These are phyloP conservation scores for Epizoanthus rinbou DNA, from an alignment of 92 coral and sea anemone genomes.

Conservation along the genomic window DNA sequence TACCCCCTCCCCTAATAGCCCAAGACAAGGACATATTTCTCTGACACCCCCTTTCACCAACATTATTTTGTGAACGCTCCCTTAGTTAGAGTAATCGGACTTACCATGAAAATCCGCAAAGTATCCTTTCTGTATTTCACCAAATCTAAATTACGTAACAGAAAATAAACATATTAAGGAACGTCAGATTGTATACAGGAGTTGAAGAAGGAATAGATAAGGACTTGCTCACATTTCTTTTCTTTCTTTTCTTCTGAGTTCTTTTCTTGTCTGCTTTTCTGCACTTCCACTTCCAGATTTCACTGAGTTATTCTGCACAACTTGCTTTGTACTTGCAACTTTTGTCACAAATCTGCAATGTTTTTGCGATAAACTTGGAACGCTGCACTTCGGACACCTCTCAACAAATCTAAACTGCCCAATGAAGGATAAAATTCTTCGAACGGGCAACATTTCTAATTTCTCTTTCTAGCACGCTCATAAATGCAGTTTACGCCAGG, in stretches of 20 bases:
- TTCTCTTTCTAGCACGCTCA: background rate
- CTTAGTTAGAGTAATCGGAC: background rate
- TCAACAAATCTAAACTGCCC: background rate
- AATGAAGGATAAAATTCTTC: background rate
- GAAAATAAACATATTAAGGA: background rate
- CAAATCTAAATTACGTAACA: conserved; percentile 56
- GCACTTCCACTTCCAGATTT: background rate
- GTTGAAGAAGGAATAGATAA: background rate
- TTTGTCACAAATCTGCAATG: background rate
- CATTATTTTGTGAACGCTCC: too few relatives aligned
- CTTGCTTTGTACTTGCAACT: background rate
- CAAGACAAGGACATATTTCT: too few relatives aligned
- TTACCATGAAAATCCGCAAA: conserved; percentile 94
- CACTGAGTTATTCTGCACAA: background rate
- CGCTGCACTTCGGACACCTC: background rate
- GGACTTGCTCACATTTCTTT: conserved; percentile 66
- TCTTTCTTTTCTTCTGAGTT: conserved; percentile 60
- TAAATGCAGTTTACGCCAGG: conserved; percentile 18
- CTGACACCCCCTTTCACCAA: too few relatives aligned
- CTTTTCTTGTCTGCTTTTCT: conserved; percentile 23
- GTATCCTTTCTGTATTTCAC: conserved; percentile 88
- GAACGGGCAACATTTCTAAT: conserved; percentile 1
- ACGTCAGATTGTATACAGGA: background rate
- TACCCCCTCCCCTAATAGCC: too few relatives aligned
- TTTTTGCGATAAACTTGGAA: background rate